A percentile compares a stretch with the other conserved stretches of the same genome.
These are phyloP conservation scores for Morbakka virulenta DNA, from an alignment of 30 jellyfish, hydroid and myxozoan species.

Conservation along the genomic window DNA sequence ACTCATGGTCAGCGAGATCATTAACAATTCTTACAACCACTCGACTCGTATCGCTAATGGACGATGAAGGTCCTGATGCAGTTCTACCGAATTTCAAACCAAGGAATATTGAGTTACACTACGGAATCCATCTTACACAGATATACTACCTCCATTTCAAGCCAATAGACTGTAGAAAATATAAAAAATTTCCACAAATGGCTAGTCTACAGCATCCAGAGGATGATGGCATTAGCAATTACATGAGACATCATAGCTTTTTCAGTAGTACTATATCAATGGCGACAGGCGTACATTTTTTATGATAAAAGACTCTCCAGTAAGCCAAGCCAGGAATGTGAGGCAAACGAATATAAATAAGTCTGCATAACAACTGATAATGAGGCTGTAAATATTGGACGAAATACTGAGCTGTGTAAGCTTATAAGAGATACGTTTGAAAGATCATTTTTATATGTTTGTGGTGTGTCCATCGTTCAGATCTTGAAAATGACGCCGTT, in stretches of 20 bases:
- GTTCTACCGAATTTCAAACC: constrained; percentile 44
- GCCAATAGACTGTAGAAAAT: constrained; percentile 27
- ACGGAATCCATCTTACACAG: constrained; percentile 34
- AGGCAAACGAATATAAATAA: no score
- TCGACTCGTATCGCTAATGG: constrained; percentile 23
- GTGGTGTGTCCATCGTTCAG: no score
- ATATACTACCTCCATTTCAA: constrained; percentile 18
- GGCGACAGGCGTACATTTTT: no score
- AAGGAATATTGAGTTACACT: constrained; percentile 38
- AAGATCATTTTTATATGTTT: no score
- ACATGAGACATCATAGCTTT: constrained; percentile 17
- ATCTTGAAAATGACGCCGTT: no score
- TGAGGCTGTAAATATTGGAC: background rate
- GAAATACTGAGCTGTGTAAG: background rate
- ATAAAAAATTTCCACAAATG: background rate
- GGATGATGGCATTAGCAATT: constrained; percentile 11
- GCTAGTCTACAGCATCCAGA: constrained; percentile 9
- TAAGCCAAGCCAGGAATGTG: no score
- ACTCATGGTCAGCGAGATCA: constrained; percentile 40
- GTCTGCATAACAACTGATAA: background rate
- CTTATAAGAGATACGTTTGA: background rate
- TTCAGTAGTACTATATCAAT: no score
- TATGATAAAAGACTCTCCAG: no score
- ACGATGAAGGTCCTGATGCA: constrained; percentile 44
- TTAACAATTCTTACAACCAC: constrained; percentile 24